These are phyloP conservation scores for Megalopta genalis DNA, from an alignment of 1,140 invertebrate genomes.

Conservation along the genomic window DNA sequence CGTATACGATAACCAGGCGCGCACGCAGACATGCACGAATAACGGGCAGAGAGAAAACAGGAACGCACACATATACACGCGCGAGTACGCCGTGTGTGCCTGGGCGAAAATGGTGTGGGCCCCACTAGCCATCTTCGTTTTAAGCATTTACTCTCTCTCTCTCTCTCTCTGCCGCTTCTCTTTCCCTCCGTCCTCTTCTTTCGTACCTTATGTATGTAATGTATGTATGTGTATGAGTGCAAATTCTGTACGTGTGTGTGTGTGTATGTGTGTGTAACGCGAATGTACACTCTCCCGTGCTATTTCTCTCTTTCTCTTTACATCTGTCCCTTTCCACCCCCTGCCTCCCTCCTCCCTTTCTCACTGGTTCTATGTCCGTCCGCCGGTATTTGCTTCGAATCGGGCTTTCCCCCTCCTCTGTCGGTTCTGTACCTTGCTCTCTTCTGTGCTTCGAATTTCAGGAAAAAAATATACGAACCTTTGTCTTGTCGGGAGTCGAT, in stretches of 20 bases:
- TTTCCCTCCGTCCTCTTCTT: slow-evolving; percentile 29
- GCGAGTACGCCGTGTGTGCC: slow-evolving; percentile 50
- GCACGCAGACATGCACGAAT: slow-evolving; percentile 28
- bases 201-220: slow-evolving; percentile 15
- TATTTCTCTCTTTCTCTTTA: slow-evolving; percentile 79
- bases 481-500: slow-evolving; percentile 43
- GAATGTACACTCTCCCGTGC: slow-evolving; percentile 39
- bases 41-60: slow-evolving; percentile 38
- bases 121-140: slow-evolving; percentile 77
- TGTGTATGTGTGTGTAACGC: neutral
- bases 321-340: slow-evolving; percentile 63
- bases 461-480: slow-evolving; percentile 54
- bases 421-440: slow-evolving; percentile 15
- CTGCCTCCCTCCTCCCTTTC: slow-evolving; percentile 17
- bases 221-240: no score
- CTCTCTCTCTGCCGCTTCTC: slow-evolving; percentile 44
- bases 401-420: slow-evolving; percentile 53
- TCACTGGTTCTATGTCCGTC: slow-evolving; percentile 72
- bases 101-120: slow-evolving; percentile 69
- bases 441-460: slow-evolving; percentile 59
- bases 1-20: slow-evolving; percentile 18
- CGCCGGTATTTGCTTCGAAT: slow-evolving; percentile 78
- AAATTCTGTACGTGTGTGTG: no score
- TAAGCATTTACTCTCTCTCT: slow-evolving; percentile 67
- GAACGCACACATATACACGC: slow-evolving; percentile 35